Conservation (phyloP, 2,113 vertebrate genomes). For the Ploceus nigricollis region DNA sequence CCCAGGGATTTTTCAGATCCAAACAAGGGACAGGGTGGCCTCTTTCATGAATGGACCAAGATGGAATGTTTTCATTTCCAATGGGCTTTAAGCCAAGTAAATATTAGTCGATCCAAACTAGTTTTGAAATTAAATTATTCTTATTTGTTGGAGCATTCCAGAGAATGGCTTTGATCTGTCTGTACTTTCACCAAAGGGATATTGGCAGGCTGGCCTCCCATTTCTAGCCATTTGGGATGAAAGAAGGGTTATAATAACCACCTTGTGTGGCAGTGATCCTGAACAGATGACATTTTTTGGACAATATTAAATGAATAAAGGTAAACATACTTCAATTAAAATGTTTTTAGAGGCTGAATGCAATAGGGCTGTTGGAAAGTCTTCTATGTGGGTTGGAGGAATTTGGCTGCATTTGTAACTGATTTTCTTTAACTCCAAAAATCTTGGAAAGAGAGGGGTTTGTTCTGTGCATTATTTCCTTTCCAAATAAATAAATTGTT, state of each 20-base stretch:
- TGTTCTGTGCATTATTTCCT: background rate
- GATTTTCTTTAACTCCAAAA: slow-evolving; percentile 6
- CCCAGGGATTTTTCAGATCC: background rate
- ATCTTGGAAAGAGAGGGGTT: background rate
- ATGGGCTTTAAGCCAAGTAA: slow-evolving; percentile 59
- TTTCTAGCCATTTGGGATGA: slow-evolving; percentile 56
- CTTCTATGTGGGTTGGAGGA: slow-evolving; percentile 29
- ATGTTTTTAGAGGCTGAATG: slow-evolving; percentile 32
- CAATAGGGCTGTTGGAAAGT: slow-evolving; percentile 8
- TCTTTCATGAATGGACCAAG: slow-evolving; percentile 41
- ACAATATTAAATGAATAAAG: slow-evolving; percentile 65
- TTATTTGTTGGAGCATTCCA: slow-evolving; percentile 64
- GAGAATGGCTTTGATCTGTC: slow-evolving; percentile 59
- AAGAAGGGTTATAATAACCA: slow-evolving; percentile 66
- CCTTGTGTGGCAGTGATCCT: slow-evolving; percentile 68
- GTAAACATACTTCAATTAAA: slow-evolving; percentile 69
- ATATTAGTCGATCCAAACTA: slow-evolving; percentile 56
- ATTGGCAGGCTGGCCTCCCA: slow-evolving; percentile 53
- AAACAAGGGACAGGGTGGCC: background rate
- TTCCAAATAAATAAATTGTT: background rate
- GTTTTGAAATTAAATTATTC: slow-evolving; percentile 68
- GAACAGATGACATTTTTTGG: slow-evolving; percentile 69
- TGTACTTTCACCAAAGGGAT: slow-evolving; percentile 52
- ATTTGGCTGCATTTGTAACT: slow-evolving; percentile 32
- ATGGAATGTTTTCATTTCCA: slow-evolving; percentile 67